Evolutionary conservation across 2,888 invertebrate genomes (phyloP).

Genomic region (Lithophane ornitopus): DNA sequence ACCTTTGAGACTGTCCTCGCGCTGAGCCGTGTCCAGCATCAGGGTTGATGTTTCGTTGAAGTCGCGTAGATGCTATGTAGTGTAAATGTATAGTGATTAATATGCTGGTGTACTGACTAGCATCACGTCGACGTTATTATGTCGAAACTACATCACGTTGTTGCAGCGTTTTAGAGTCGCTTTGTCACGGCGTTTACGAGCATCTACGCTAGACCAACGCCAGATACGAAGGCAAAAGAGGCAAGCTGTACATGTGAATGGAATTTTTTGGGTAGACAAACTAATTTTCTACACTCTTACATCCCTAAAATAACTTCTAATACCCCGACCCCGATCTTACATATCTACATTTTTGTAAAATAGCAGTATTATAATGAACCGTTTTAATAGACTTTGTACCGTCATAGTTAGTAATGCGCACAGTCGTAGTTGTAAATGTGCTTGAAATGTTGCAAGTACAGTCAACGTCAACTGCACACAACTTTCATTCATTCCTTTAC

Average conservation of each 20-base stretch:
- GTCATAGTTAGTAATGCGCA: slow-evolving; percentile 59
- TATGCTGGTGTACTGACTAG: background rate
- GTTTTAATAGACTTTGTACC: slow-evolving; percentile 39
- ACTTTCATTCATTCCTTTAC: background rate
- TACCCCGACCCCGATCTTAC: slow-evolving; percentile 36
- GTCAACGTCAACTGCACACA: background rate
- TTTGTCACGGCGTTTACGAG: background rate
- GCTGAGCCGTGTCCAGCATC: background rate
- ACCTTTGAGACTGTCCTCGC: too few species aligned
- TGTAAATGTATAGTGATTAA: too few species aligned
- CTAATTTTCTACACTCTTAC: slow-evolving; percentile 7
- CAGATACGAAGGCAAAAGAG: background rate
- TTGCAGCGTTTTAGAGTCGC: background rate
- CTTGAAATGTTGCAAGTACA: slow-evolving; percentile 25
- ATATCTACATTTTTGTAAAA: slow-evolving; percentile 45
- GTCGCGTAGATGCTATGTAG: background rate
- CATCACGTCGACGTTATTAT: background rate
- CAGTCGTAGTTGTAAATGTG: slow-evolving; percentile 31
- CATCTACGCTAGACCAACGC: background rate
- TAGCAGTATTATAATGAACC: slow-evolving; percentile 37
- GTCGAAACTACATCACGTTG: background rate
- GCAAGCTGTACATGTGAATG: background rate
- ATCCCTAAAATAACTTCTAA: slow-evolving; percentile 19
- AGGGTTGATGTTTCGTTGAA: too few species aligned
- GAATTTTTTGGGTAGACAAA: background rate